Base-by-base conservation (phyloP, 2,888 invertebrate species). In the Scaptomyza reducta region DNA sequence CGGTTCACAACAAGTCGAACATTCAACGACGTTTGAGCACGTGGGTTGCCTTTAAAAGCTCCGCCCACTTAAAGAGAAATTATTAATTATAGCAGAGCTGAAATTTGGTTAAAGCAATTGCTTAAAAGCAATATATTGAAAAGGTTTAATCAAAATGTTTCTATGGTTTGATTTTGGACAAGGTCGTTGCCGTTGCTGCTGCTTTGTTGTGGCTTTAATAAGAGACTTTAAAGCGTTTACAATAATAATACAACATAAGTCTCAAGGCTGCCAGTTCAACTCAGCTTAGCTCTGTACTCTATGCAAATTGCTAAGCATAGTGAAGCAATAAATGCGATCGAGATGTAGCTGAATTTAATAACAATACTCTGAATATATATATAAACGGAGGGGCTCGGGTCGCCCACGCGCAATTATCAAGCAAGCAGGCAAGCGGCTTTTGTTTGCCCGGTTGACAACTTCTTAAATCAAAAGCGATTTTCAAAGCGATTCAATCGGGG, bases 381-480 rank as follows among this genome's bases (percentile, higher is more conserved):
- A 54, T n/a, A 70, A 33, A 57, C 41, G 49, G 47, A 54, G 55
- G 57, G 61, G 40, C 14, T 6, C 6, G 16, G 18, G 25, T 22
- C 78, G 60, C 88, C 84, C 88, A 84, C 84, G 78, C 81, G 69
- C 84, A 78, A 73, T 84, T 84, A 88, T 80, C 51, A 58, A 33
- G 33, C 14, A 40, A 16, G 40, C 16, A 40, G 1, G 38, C 38
- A 10, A 70, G 63, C 68, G 41, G 70, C 75, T 78, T 70, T 81
- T 77, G 67, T 72, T 40, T 72, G 55, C 29, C 46, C 64, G 84
- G 72, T 84, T 40, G 88, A 87, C 83, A 84, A 87, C 82, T 82
- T 87, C 75, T 88, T 88, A 83, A 84, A 88, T 85, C 88, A 63
- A 85, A 83, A 70, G 35, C 58, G 69, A 67, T 62, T 85, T 85